These are phyloP conservation scores for Sitta europaea DNA, from an alignment of 2,113 vertebrate genomes.

Conservation along the genomic window DNA sequence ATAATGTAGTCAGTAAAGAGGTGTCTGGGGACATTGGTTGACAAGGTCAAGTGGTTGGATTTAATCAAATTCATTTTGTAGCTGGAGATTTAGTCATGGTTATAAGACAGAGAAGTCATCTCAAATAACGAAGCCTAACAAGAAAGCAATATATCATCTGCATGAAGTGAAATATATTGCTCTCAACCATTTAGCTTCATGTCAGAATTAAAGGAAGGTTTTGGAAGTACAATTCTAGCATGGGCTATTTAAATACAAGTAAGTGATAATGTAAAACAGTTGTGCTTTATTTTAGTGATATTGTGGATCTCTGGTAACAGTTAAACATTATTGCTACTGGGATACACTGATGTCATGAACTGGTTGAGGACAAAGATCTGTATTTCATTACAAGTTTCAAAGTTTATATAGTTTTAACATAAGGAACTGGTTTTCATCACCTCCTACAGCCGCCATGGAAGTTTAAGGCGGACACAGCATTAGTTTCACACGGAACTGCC, in stretches of 20 bases:
- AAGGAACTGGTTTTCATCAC: constrained; percentile 9
- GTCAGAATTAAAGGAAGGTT: constrained; percentile 6
- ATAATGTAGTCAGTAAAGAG: constrained; percentile 18
- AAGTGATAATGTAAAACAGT: constrained; percentile 28
- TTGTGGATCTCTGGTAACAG: neutral
- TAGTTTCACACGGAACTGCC: neutral
- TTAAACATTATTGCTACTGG: neutral
- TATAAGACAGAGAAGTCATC: constrained; percentile 35
- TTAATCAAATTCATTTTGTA: constrained; percentile 63
- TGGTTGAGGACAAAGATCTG: neutral
- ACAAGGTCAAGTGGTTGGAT: constrained; percentile 55
- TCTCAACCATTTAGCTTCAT: neutral
- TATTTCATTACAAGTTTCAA: constrained; percentile 6
- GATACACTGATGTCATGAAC: constrained; percentile 2
- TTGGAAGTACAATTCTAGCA: neutral
- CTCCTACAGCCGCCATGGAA: neutral
- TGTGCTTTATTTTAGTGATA: neutral
- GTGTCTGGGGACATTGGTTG: neutral
- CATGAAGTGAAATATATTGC: constrained; percentile 28
- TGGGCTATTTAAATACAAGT: neutral
- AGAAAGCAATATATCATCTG: constrained; percentile 18
- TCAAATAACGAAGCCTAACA: constrained; percentile 36
- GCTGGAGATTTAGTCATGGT: constrained; percentile 31
- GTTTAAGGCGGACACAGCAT: neutral
- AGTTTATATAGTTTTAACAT: neutral